Base-by-base conservation (phyloP, 35 echinoderm and acorn worm genomes). In the Lytechinus variegatus region DNA sequence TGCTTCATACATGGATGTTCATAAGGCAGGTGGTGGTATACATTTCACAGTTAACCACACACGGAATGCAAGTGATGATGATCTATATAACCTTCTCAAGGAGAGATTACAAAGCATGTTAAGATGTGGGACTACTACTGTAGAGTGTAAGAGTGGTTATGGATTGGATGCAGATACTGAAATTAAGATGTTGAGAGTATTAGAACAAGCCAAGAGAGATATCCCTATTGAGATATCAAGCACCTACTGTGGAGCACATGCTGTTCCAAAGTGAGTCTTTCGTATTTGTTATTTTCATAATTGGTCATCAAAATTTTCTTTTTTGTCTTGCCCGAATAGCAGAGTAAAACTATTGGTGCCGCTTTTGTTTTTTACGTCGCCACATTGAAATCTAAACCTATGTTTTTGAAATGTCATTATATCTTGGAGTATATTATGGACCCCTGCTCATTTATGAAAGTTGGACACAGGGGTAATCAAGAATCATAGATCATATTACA, bases 141-240 rank as follows among this genome's bases (percentile, higher is more conserved):
- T 97, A 61, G 98, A 99, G 90, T 98, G 98, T 87, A 99, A 99
- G 95, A 99, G 98, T 95, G 98, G 98, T 21, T 99, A 99, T 94
- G 98, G 98, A 10, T 54, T 99, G 87, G 96, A 98, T 88, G 72
- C 94, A 5, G 98, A 98, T 13, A 99, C 90, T 53, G 98, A 99
- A 87, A 92, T 99, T 27, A 98, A 98, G 92, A 98, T 99, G 97
- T 94, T 98, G 16, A 90, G 95, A 44, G 98, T 97, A 3, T 21
- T 98, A 72, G 94, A 97, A 24, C 96, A 91, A 94, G 98, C 98
- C 21, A 97, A 92, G 9, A 96, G 87, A 53, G 98, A 99, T 79
- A 71, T 99, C 7, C 96, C 98, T n/a, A 98, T 99, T 86, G 98
- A 99, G 95, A 98, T 99, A 61, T 98, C 97, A 11, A 98, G 96